Evolutionary conservation across 2,797 vertebrate genomes (phyloP), one percentile per base, ranked within the genome.

Genomic region (Spinibarbus caldwelli): DNA sequence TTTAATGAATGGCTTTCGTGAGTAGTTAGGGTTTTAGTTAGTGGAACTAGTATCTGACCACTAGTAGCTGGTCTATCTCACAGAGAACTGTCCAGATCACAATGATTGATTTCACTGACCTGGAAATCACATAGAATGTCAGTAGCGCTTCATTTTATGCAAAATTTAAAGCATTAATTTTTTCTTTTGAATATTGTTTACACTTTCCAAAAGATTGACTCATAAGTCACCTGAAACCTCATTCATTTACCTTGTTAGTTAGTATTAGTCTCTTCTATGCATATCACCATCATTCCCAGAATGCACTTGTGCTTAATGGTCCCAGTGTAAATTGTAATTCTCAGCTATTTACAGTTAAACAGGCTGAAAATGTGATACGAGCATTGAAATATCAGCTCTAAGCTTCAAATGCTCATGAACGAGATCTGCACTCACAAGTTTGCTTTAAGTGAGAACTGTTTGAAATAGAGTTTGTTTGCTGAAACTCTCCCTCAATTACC

Each of bases 381-480:
- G 64, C 17, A 6, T 52, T 52, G 70, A 88, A 86, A 86, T 86
- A 77, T 80, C 87, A 84, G 54, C 43, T 26, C 0, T 11, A 26
- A 49, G 38, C 80, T 68, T 57, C 36, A 45, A 26, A 45, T 38
- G 36, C 59, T 62, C 14, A 14, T 26, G 57, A 62, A 29, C 0
- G 57, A 59, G 11, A 59, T 26, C 57, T 49, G 64, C 9, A 5
- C 52, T 67, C 59, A 34, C 34, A 68, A 31, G 66, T 67, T 73
- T 85, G 78, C 67, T 54, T 77, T 21, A 71, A 83, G 75, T 84
- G 57, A 66, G 78, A 84, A 79, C 78, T 77, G 45, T 72, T 70
- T 52, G 78, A 86, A 84, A 82, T 86, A 5, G 15, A 75, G 81
- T 84, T 82, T 87, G 87, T 88, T 86, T 87, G 82, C 78, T 78